These are phyloP conservation scores for Teinopalpus imperialis DNA, from an alignment of 2,888 invertebrate species.

Conservation along the genomic window DNA sequence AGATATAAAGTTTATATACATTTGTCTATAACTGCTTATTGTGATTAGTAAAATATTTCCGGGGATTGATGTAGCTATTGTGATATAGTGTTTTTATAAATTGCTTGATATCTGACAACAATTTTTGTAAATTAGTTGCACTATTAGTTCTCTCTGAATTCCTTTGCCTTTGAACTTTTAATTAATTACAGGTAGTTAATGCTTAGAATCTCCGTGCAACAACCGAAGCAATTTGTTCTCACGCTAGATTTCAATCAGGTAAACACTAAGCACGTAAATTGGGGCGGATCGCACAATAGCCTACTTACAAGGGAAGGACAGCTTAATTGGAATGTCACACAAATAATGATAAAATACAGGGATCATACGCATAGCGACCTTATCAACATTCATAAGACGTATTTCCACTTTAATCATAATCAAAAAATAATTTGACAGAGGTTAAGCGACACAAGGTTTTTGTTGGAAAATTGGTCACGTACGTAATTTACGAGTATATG, in stretches of 20 bases:
- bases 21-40: no score
- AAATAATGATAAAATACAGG: slow-evolving; percentile 23
- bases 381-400: slow-evolving; percentile 22
- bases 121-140: no score
- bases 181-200: slow-evolving; percentile 1
- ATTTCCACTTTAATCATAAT: slow-evolving; percentile 22
- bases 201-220: neutral
- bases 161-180: slow-evolving; percentile 4
- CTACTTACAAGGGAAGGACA: slow-evolving; percentile 17
- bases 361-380: slow-evolving; percentile 7
- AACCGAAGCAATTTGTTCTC: slow-evolving; percentile 6
- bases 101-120: no score
- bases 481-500: neutral
- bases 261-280: slow-evolving; percentile 7
- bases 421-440: slow-evolving; percentile 20
- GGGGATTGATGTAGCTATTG: no score
- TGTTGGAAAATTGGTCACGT: slow-evolving; percentile 17
- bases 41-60: no score
- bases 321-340: slow-evolving; percentile 21
- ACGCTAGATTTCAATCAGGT: slow-evolving; percentile 8
- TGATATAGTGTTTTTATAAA: no score
- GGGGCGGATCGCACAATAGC: slow-evolving; percentile 13
- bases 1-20: no score
- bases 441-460: slow-evolving; percentile 17
- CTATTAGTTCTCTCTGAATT: no score